A percentile compares a stretch with the other conserved stretches of the same genome.
phyloP scores from a whole-genome alignment of 2,113 vertebrate genomes.

The Girardinichthys multiradiatus region DNA sequence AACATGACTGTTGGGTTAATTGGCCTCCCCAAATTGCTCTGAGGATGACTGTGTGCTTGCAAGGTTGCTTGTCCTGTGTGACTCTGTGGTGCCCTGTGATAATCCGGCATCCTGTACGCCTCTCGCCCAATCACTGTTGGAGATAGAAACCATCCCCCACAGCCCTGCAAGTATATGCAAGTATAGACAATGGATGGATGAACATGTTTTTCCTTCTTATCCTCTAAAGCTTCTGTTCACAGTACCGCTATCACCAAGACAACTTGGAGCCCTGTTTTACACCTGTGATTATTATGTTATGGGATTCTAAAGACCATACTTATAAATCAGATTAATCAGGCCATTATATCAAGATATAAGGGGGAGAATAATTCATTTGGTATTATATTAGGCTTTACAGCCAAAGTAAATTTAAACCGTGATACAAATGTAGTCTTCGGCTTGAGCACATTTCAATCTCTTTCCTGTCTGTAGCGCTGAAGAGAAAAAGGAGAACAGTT shows the following conservation, averaged over 20 bases:
- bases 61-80: background rate
- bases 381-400: slow-evolving; percentile 17
- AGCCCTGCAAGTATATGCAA: no score
- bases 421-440: slow-evolving; percentile 24
- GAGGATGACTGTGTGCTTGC: background rate
- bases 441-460: slow-evolving; percentile 23
- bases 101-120: background rate
- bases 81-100: background rate
- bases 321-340: slow-evolving; percentile 37
- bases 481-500: slow-evolving; percentile 34
- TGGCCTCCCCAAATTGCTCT: background rate
- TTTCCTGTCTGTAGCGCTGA: slow-evolving; percentile 16
- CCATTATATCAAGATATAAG: slow-evolving; percentile 44
- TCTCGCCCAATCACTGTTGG: background rate
- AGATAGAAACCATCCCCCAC: no score
- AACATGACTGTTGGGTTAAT: background rate
- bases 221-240: background rate
- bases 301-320: slow-evolving; percentile 11
- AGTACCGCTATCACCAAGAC: slow-evolving; percentile 22
- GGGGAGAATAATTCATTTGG: slow-evolving; percentile 50
- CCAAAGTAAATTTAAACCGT: slow-evolving; percentile 5
- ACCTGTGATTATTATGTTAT: slow-evolving; percentile 56
- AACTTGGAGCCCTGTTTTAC: slow-evolving; percentile 22
- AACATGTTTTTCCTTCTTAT: background rate
- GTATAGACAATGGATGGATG: background rate